Evolutionary conservation across 1,140 invertebrate genomes (phyloP).

Genomic region (Drosophila kohkoa): DNA sequence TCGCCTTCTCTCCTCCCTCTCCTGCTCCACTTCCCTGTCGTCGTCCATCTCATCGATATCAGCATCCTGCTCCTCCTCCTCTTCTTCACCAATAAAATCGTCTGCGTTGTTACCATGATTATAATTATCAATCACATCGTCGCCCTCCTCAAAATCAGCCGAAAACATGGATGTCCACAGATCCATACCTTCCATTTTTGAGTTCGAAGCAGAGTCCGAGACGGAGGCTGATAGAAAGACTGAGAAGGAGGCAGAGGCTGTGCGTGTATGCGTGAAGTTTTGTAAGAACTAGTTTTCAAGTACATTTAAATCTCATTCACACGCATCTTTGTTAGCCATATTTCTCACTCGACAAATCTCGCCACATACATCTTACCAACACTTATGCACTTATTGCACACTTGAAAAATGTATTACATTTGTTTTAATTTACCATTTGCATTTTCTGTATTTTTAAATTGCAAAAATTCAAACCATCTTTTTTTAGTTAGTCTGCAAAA

Average conservation of each 20-base stretch:
- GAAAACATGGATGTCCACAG: conserved; percentile 82
- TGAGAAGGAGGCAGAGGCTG: conserved; percentile 22
- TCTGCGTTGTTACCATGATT: conserved; percentile 53
- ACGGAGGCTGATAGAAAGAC: conserved; percentile 15
- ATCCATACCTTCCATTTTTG: conserved; percentile 77
- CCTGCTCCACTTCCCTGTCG: background rate
- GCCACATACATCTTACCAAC: conserved; percentile 16
- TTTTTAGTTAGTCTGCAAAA: conserved; percentile 62
- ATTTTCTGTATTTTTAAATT: conserved; percentile 7
- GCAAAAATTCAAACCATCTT: conserved; percentile 47
- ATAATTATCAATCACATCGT: conserved; percentile 25
- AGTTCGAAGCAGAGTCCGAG: too few relatives aligned
- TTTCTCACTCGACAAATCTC: conserved; percentile 22
- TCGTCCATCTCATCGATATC: conserved; percentile 16
- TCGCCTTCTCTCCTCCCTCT: background rate
- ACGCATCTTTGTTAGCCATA: conserved; percentile 23
- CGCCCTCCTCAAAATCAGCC: conserved; percentile 64
- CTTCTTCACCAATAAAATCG: conserved; percentile 50
- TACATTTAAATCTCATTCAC: conserved; percentile 50
- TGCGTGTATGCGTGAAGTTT: conserved; percentile 41
- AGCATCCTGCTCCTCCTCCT: conserved; percentile 33
- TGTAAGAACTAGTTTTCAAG: conserved; percentile 68
- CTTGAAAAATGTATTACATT: conserved; percentile 6
- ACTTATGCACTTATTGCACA: conserved; percentile 26
- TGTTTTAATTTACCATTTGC: conserved; percentile 21